A percentile compares a stretch with the other conserved stretches of the same genome.
Evolutionary conservation across 2,113 vertebrate genomes (phyloP).

Genomic region (Microcebus griseorufus): DNA sequence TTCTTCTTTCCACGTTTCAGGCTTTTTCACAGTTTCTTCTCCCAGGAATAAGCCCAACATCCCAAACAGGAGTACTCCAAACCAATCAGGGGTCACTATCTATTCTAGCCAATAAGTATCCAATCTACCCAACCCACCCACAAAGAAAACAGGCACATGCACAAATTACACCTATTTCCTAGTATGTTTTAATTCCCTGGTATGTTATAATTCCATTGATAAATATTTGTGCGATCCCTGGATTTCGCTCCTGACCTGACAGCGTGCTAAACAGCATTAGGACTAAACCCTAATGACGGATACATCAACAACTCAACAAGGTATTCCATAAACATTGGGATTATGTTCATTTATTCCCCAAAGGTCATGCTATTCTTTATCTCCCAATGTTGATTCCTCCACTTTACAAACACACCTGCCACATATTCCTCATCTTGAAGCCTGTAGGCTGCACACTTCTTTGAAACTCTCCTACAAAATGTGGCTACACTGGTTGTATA

Average conservation of each 20-base stretch:
- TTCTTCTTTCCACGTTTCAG: not conserved
- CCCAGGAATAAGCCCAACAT: not conserved
- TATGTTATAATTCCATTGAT: constrained; percentile 8
- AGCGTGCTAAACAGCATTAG: constrained; percentile 43
- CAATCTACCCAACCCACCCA: not conserved
- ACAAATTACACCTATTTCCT: constrained; percentile 25
- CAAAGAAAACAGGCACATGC: not conserved
- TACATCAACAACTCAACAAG: not conserved
- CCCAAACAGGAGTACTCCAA: not conserved
- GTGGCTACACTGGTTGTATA: not conserved
- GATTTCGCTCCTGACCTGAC: constrained; percentile 49
- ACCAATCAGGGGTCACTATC: not conserved
- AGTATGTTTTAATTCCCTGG: constrained; percentile 36
- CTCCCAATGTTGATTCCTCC: not conserved
- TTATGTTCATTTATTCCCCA: constrained; percentile 30
- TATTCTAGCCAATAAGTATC: not conserved
- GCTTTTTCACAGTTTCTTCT: not conserved
- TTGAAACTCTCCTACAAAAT: not conserved
- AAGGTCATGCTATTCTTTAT: not conserved
- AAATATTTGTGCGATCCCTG: constrained; percentile 64
- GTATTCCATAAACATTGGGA: constrained; percentile 38
- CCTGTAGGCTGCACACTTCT: not conserved
- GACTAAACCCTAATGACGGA: constrained; percentile 24
- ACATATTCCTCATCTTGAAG: not conserved
- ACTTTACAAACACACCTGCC: constrained; percentile 6